A percentile compares a stretch with the other conserved stretches of the same genome.
These are phyloP conservation scores for Pseudorasbora parva DNA, from an alignment of 2,113 vertebrate genomes.

Conservation along the genomic window DNA sequence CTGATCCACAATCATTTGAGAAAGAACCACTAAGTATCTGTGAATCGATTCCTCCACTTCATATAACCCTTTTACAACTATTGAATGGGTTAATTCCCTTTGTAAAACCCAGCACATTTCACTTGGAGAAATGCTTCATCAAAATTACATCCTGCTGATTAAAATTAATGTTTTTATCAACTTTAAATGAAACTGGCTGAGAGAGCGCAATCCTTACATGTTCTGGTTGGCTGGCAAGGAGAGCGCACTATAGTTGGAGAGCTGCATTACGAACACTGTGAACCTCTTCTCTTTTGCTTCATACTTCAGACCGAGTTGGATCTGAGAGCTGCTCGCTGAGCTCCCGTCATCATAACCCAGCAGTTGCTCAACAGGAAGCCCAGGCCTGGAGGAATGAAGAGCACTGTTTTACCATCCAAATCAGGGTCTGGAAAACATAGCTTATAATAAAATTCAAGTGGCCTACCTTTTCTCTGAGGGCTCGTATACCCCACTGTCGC, in stretches of 20 bases:
- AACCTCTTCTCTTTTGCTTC: constrained; percentile 91
- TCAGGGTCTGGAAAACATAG: not conserved
- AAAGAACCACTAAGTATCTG: not conserved
- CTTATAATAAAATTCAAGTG: not conserved
- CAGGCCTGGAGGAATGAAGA: constrained; percentile 58
- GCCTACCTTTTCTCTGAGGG: constrained; percentile 86
- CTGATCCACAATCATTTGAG: not conserved
- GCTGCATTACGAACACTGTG: constrained; percentile 84
- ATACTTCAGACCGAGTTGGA: constrained; percentile 91
- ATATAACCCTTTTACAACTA: not conserved
- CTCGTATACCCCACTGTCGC: constrained; percentile 96
- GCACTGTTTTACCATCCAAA: not conserved
- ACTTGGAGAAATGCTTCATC: not conserved
- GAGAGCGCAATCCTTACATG: constrained; percentile 77
- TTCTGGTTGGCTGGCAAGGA: constrained; percentile 82
- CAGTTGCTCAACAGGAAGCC: constrained; percentile 71
- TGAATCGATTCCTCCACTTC: not conserved
- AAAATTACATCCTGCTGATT: constrained; percentile 5
- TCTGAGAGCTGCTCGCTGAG: constrained; percentile 78
- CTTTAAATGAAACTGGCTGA: constrained; percentile 37
- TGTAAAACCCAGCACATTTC: not conserved
- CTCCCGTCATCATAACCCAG: constrained; percentile 79
- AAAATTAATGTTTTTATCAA: constrained; percentile 19
- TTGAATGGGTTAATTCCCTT: not conserved
- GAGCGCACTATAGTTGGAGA: constrained; percentile 84